Base-by-base conservation (phyloP, 1,140 invertebrate genomes). In the Varroa destructor region DNA sequence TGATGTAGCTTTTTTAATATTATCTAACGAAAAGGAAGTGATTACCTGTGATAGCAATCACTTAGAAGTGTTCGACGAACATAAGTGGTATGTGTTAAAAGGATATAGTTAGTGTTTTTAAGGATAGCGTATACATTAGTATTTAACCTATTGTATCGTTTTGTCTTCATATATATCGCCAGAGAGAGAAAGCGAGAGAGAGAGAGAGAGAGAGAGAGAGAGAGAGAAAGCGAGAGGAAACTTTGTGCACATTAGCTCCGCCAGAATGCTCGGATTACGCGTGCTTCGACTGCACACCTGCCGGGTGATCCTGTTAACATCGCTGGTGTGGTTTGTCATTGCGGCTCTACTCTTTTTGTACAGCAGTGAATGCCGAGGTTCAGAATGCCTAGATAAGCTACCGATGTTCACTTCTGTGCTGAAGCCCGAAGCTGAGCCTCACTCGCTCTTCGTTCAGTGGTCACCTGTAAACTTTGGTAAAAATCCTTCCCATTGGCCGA, bases 241-340 rank as follows among this genome's bases (percentile, higher is more conserved):
- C 46, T 51, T 51, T 8, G 46, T 51, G 8, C 46, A 8, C 25
- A 67, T 67, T 46, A 40, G 14, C 61, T 40, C 61, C 12, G 61
- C 40, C 40, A 67, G 46, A 25, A 67, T 67, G 61, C 37, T 67
- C 40, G 61, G 61, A 14, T 37, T 67, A 5, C 61, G 61, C 46
- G 61, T 67, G 14, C 71, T 92, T 79, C 86, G 90, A 78, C 88
- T 91, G 81, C 90, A 93, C 80, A 93, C 91, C 72, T 96, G 91
- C 81, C 90, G 92, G 78, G 89, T 97, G 74, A 89, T 98, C 75
- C 81, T 97, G 74, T 82, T 92, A 74, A 97, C 94, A 73, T 97
- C 93, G 0, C 81, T 98, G 72, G 90, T 93, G 56, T 97, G 94
- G 94, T 88, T 97, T 76, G 83, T 97, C 75, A 84, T 97, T 55